Base-by-base conservation (phyloP, 2,888 invertebrate species). In the Molanna angustata region DNA sequence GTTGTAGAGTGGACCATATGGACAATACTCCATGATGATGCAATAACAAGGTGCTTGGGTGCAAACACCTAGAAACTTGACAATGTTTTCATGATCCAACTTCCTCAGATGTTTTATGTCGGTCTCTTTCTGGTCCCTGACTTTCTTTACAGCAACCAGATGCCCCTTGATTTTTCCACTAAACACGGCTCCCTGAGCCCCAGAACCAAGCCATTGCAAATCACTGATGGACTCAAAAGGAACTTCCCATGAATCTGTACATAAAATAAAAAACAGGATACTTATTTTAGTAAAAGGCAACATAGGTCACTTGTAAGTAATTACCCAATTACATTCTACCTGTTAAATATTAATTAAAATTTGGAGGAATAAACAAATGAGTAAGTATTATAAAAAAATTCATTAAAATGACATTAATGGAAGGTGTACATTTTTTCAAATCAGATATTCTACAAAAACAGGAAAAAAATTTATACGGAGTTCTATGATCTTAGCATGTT, bases 1-100 rank as follows among this genome's bases (percentile, higher is more conserved):
- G 68, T 95, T 91, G 70, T 92, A 97, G 37, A 99, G 78, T 17
- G 96, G 92, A 2, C 98, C 98, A 65, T 91, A 90, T 2, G 94
- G 92, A 69, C 99, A 99, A 72, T 85, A 99, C 69, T 99, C 99
- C 99, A 99, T 99, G 49, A 99, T 85, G 61, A 99, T 90, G 69
- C 94, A 94, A 67, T 88, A 95, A 64, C 90, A 90, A 1, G 95
- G 94, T 4, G 91, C 84, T 67, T 90, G 88, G 1, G 92, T 92
- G 68, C 96, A 98, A 3, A 98, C 90, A 43, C 98, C 99, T 68
- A 83, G 86, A 70, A 94, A 94, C 67, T 88, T 85, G 46, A 94
- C 89, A 62, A 98, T 91, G 69, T 98, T 97, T n/a, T 90, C 89
- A 71, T 98, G 96, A 67, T 94, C 90, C 51, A 98, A 80, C 72